A percentile compares a stretch with the other conserved stretches of the same genome.
Conservation (phyloP, 2,797 vertebrate species). For the Otolemur crassicaudatus region DNA sequence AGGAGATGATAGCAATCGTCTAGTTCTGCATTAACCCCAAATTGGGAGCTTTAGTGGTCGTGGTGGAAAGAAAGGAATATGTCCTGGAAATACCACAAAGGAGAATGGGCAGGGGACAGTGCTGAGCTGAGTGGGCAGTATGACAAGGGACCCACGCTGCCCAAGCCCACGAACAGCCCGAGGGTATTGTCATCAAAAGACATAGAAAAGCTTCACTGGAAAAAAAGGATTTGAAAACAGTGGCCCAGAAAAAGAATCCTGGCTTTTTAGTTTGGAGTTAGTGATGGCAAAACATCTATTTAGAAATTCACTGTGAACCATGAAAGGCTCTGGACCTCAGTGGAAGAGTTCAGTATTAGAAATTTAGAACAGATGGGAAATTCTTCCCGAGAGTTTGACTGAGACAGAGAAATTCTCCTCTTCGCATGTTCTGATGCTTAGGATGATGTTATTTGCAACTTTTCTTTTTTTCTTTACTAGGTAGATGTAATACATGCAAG, state of each 20-base stretch:
- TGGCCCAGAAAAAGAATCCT: slow-evolving; percentile 33
- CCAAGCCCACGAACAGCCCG: not conserved
- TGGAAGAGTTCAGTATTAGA: slow-evolving; percentile 66
- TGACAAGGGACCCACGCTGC: not conserved
- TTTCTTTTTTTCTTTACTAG: not conserved
- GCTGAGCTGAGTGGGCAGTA: not conserved
- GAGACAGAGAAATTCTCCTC: slow-evolving; percentile 43
- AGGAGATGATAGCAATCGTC: not conserved
- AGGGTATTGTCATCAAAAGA: not conserved
- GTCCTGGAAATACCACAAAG: not conserved
- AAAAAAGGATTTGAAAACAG: not conserved
- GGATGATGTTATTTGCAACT: not conserved
- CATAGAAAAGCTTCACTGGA: not conserved
- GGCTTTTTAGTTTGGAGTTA: slow-evolving; percentile 39
- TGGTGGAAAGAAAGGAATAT: not conserved
- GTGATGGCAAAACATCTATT: slow-evolving; percentile 58
- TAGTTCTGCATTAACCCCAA: not conserved
- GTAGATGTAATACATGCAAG: not conserved
- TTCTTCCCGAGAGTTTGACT: slow-evolving; percentile 46
- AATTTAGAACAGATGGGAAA: slow-evolving; percentile 69
- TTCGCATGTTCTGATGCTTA: slow-evolving; percentile 46
- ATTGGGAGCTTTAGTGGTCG: not conserved
- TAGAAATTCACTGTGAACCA: slow-evolving; percentile 63
- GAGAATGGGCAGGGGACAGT: not conserved
- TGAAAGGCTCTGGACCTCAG: slow-evolving; percentile 59